These are phyloP conservation scores for Phrynocephalus forsythii DNA, from an alignment of 2,797 vertebrate species.

Conservation along the genomic window DNA sequence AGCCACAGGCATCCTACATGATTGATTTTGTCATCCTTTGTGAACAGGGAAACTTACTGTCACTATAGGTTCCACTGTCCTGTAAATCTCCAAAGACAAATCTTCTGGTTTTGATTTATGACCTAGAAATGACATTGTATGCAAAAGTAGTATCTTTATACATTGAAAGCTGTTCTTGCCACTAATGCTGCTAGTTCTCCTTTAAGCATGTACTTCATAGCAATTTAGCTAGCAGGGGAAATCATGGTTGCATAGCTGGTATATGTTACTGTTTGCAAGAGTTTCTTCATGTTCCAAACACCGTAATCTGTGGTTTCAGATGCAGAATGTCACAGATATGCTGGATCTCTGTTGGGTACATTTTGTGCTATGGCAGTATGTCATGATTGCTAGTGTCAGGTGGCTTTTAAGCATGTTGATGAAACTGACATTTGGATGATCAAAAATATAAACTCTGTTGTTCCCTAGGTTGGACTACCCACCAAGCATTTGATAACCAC, in stretches of 20 bases:
- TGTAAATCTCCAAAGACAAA: background rate
- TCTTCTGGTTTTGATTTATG: conserved; percentile 9
- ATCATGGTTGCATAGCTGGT: background rate
- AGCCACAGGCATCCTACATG: conserved; percentile 78
- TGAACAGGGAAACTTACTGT: conserved; percentile 62
- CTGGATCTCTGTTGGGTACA: background rate
- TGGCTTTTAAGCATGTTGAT: background rate
- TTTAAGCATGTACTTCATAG: background rate
- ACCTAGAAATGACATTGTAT: conserved; percentile 47
- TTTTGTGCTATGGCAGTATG: conserved; percentile 3
- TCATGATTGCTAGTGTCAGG: background rate
- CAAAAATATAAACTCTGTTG: background rate
- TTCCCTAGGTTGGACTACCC: background rate
- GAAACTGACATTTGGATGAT: background rate
- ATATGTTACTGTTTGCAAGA: background rate
- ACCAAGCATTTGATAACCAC: background rate
- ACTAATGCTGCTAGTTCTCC: conserved; percentile 23
- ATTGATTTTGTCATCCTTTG: conserved; percentile 77
- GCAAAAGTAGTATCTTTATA: conserved; percentile 24
- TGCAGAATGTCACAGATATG: background rate
- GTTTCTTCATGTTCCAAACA: background rate
- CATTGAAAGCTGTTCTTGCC: conserved; percentile 4
- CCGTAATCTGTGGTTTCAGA: background rate
- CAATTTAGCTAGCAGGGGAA: background rate
- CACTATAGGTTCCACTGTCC: conserved; percentile 23